These are phyloP conservation scores for Lamproptera curius DNA, from an alignment of 2,888 invertebrate species.

Conservation along the genomic window DNA sequence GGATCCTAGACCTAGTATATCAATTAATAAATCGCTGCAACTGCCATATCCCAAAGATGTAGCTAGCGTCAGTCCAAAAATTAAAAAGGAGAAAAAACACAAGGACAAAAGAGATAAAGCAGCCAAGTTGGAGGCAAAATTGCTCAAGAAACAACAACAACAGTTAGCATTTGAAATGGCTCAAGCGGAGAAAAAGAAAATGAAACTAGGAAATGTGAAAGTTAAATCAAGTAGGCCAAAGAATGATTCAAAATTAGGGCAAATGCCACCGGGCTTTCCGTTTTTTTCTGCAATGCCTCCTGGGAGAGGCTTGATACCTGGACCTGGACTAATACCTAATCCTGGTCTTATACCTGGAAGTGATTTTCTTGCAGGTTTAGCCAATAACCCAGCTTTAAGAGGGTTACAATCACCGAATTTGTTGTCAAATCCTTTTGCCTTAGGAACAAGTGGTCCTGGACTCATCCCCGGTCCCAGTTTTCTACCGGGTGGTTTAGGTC, in stretches of 20 bases:
- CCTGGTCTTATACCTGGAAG: constrained; percentile 70
- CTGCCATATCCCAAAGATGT: constrained; percentile 68
- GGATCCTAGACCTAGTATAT: constrained; percentile 54
- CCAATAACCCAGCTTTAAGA: constrained; percentile 68
- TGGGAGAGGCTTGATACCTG: constrained; percentile 77
- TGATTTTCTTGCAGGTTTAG: constrained; percentile 60
- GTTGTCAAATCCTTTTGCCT: constrained; percentile 73
- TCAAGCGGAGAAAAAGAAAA: constrained; percentile 56
- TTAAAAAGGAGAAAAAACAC: constrained; percentile 78
- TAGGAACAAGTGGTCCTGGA: constrained; percentile 77
- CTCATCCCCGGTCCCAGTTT: constrained; percentile 79
- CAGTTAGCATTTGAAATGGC: constrained; percentile 64
- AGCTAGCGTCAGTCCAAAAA: constrained; percentile 77
- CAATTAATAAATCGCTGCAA: constrained; percentile 68
- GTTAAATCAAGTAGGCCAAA: constrained; percentile 62
- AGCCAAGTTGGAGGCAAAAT: constrained; percentile 65
- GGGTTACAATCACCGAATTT: constrained; percentile 59
- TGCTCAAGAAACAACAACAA: constrained; percentile 68
- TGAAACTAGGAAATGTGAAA: constrained; percentile 53
- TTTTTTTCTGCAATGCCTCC: constrained; percentile 67
- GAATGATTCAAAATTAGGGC: constrained; percentile 60
- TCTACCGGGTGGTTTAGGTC: constrained; percentile 48
- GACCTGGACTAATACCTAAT: constrained; percentile 65
- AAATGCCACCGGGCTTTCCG: constrained; percentile 64
- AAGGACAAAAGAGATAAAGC: constrained; percentile 73